These are phyloP conservation scores for Propithecus coquereli DNA, from an alignment of 2,113 vertebrate species.

Conservation along the genomic window DNA sequence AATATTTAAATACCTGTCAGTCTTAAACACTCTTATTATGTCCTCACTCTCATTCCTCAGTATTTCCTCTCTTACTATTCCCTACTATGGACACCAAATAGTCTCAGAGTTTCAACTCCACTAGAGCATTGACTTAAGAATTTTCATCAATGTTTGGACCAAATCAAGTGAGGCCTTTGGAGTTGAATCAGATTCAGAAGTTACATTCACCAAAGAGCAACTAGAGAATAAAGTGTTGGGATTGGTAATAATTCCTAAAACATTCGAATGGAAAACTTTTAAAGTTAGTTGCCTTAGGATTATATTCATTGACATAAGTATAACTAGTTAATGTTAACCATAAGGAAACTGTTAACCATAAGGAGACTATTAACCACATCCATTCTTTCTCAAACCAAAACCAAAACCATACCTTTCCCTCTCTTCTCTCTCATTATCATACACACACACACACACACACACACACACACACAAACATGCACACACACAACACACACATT, in stretches of 20 bases:
- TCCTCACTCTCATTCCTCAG: not conserved
- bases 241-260: not conserved
- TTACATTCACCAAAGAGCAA: not conserved
- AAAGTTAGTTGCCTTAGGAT: constrained; percentile 5
- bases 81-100: not conserved
- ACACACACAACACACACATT: not conserved
- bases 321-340: not conserved
- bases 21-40: not conserved
- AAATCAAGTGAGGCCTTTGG: not conserved
- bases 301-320: not conserved
- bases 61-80: not conserved
- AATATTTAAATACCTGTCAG: not conserved
- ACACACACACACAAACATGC: not conserved
- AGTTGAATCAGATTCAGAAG: not conserved
- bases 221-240: not conserved
- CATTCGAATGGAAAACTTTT: not conserved
- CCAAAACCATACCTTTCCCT: no score
- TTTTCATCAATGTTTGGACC: not conserved
- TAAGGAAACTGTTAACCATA: not conserved
- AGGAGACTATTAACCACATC: not conserved
- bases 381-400: not conserved
- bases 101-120: not conserved
- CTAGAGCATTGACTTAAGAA: not conserved
- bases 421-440: not conserved
- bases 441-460: not conserved